These are phyloP conservation scores for Brachionus plicatilis DNA, from an alignment of 1,140 invertebrate species.

Conservation along the genomic window DNA sequence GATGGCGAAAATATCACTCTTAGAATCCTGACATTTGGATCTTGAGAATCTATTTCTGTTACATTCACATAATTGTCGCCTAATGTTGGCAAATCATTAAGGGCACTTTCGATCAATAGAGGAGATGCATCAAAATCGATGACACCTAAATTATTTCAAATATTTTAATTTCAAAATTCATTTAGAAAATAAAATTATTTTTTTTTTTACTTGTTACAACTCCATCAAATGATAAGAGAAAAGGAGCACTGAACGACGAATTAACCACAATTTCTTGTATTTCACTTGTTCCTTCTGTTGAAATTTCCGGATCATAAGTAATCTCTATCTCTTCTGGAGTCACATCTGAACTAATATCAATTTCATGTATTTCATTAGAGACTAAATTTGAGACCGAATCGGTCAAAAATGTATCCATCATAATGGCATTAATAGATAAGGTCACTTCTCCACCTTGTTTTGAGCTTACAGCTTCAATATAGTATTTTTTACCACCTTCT, in stretches of 20 bases:
- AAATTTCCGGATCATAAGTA: background rate
- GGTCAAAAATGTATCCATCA: conserved; percentile 27
- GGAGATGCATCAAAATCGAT: conserved; percentile 14
- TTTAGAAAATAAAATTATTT: background rate
- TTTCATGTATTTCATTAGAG: conserved; percentile 25
- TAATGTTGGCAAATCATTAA: conserved; percentile 34
- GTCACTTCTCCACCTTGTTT: background rate
- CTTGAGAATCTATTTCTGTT: background rate
- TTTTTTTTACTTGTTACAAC: background rate
- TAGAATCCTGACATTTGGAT: background rate
- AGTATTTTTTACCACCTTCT: background rate
- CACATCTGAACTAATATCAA: background rate
- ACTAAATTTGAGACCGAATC: conserved; percentile 8
- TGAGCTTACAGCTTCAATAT: background rate
- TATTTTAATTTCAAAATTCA: background rate
- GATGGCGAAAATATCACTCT: background rate
- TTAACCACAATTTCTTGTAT: background rate
- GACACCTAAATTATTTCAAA: background rate
- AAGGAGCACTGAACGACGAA: background rate
- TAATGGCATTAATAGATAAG: background rate
- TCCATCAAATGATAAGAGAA: conserved; percentile 12
- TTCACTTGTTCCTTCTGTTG: background rate
- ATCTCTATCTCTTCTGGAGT: background rate
- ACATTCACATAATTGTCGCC: background rate
- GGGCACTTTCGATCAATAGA: background rate